Base-by-base conservation (phyloP, 1,140 invertebrate species). In the Habropoda laboriosa region DNA sequence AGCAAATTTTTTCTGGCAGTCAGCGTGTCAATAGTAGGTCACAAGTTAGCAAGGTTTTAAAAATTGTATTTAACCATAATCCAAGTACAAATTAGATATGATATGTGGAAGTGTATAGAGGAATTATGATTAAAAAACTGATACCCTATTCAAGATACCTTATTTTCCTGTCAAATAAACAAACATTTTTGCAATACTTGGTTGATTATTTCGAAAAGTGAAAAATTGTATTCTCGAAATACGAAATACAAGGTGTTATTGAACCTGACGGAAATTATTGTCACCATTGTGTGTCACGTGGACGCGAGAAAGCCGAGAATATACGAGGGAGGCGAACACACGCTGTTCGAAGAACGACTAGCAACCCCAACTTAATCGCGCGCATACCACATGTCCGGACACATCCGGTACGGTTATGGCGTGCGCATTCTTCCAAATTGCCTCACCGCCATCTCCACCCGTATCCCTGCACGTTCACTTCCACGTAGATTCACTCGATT, bases 311-410 rank as follows among this genome's bases (percentile, higher is more conserved):
- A 72, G 21, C 32, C 55, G 18, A 10, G 16, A 38, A 60, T 47
- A 60, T 60, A 72, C 68, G 70, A 47, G 42, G 70, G 70, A 38
- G 10, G 55, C 42, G 45, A 60, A 72, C 40, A 18, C 61, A 27
- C 45, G 66, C 47, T 66, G 71, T 47, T 49, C 42, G 53, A 80
- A 74, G 60, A 72, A 68, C 32, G 72, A 55, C 53, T 70, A 49
- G 78, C 57, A 53, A 84, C 82, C 83, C 82, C 61, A 78, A 64
- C 68, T 84, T 84, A 81, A 85, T 77, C 82, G 73, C 58, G 82
- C 73, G 63, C 73, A 84, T 85, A 84, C 72, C 82, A 77, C 84
- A 85, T 85, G 83, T 83, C 78, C 55, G 49, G 61, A 24, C 78
- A 77, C 78, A 85, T 85, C 67, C 83, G 83, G 72, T 53, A 81